These are phyloP conservation scores for Serilophus lunatus DNA, from an alignment of 2,113 vertebrate genomes.

Conservation along the genomic window DNA sequence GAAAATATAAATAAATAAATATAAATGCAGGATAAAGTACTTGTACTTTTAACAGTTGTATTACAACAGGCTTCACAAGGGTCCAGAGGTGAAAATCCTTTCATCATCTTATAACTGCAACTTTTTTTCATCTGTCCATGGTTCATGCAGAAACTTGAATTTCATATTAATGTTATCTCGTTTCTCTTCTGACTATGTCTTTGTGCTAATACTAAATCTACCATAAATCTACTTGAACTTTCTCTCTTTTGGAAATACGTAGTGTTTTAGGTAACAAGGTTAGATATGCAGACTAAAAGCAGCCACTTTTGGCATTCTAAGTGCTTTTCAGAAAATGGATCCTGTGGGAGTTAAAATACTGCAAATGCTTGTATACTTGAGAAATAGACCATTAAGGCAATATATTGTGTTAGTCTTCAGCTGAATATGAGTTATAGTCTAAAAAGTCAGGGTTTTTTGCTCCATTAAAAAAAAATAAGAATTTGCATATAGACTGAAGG, in stretches of 20 bases:
- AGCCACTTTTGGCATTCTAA: conserved; percentile 17
- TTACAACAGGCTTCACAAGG: background rate
- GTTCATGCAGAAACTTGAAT: background rate
- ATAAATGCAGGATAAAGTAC: background rate
- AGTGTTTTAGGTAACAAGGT: conserved; percentile 58
- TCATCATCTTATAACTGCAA: background rate
- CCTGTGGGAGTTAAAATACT: conserved; percentile 13
- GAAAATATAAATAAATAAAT: background rate
- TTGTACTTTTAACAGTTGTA: background rate
- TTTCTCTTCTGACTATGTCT: background rate
- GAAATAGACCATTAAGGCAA: conserved; percentile 25
- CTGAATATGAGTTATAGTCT: background rate
- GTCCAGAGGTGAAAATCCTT: background rate
- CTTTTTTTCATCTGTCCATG: background rate
- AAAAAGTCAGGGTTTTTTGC: background rate
- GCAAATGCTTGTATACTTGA: conserved; percentile 43
- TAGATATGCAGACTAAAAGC: conserved; percentile 46
- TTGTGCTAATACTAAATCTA: background rate
- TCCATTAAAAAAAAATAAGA: background rate
- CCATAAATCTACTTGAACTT: conserved; percentile 62
- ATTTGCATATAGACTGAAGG: background rate
- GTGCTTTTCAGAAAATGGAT: conserved; percentile 59
- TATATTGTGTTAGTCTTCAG: background rate
- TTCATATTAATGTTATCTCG: background rate
- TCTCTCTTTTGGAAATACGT: conserved; percentile 30